phyloP scores from a whole-genome alignment of 2,888 invertebrate species.

The Thera britannica region DNA sequence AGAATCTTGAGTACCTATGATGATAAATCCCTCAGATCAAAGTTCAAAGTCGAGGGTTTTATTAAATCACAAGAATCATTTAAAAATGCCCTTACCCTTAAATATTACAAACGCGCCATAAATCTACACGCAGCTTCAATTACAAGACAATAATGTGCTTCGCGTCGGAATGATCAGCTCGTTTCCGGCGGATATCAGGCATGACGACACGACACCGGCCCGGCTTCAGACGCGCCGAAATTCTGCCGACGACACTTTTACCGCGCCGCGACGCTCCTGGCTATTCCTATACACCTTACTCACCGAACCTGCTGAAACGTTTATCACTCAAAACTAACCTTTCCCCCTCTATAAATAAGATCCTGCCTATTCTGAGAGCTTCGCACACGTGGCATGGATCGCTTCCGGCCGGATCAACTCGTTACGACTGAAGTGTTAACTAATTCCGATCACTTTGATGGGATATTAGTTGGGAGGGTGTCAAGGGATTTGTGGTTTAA shows the following conservation, averaged over 20 bases:
- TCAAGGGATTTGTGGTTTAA: conserved; percentile 42
- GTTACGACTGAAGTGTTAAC: conserved; percentile 69
- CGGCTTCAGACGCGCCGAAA: conserved; percentile 69
- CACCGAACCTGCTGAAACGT: conserved; percentile 19
- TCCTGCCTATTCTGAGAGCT: conserved; percentile 14
- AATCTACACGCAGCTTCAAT: conserved; percentile 79
- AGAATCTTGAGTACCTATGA: too few species aligned
- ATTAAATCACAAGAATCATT: background rate
- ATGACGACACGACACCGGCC: conserved; percentile 57
- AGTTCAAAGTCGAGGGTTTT: background rate
- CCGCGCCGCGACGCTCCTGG: conserved; percentile 50
- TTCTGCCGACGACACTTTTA: conserved; percentile 78
- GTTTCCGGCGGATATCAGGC: conserved; percentile 81
- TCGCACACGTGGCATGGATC: conserved; percentile 42
- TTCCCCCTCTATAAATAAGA: conserved; percentile 24
- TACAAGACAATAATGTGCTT: conserved; percentile 73
- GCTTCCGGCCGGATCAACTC: conserved; percentile 74
- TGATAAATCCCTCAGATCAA: too few species aligned
- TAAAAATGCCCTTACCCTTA: conserved; percentile 11
- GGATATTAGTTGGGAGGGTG: conserved; percentile 59
- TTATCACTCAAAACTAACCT: conserved; percentile 21
- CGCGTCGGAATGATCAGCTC: conserved; percentile 61
- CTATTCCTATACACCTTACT: conserved; percentile 40
- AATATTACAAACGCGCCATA: conserved; percentile 54
- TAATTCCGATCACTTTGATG: conserved; percentile 71